A percentile compares a stretch with the other conserved stretches of the same genome.
Evolutionary conservation across 2,113 vertebrate species (phyloP).

Genomic region (Herpailurus yagouaroundi): DNA sequence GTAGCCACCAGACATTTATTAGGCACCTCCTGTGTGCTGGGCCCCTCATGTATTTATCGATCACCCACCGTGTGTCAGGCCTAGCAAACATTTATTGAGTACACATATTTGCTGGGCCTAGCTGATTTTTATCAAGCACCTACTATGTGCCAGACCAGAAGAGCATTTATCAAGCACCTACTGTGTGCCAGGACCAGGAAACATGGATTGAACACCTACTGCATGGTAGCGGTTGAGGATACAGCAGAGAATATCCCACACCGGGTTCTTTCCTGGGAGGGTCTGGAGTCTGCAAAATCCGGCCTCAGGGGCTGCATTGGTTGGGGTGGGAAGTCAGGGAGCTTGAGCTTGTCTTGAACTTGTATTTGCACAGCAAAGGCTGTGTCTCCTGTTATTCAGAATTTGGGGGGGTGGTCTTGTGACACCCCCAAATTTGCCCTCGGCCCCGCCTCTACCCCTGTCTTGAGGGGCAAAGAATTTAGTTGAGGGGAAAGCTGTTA

Average conservation of each 20-base stretch:
- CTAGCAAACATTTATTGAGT: background rate
- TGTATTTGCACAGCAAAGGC: background rate
- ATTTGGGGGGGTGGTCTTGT: too few relatives aligned
- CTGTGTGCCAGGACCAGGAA: background rate
- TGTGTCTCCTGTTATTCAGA: background rate
- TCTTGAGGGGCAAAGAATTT: background rate
- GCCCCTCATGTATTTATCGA: background rate
- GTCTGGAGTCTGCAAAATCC: background rate
- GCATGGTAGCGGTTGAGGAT: background rate
- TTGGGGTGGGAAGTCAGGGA: background rate
- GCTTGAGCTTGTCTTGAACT: background rate
- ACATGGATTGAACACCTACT: background rate
- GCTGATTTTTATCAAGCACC: background rate
- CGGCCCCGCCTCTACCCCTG: background rate
- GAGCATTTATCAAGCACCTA: background rate
- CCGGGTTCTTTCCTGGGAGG: background rate
- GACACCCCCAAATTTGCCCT: background rate
- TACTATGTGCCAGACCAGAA: background rate
- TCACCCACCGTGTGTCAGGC: too few relatives aligned
- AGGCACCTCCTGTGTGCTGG: background rate
- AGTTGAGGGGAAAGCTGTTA: background rate
- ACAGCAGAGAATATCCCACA: background rate
- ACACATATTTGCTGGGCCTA: too few relatives aligned
- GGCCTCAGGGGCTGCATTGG: background rate
- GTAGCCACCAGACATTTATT: background rate